Base-by-base conservation (phyloP, 2,113 vertebrate genomes). In the Lethenteron camtschaticum region DNA sequence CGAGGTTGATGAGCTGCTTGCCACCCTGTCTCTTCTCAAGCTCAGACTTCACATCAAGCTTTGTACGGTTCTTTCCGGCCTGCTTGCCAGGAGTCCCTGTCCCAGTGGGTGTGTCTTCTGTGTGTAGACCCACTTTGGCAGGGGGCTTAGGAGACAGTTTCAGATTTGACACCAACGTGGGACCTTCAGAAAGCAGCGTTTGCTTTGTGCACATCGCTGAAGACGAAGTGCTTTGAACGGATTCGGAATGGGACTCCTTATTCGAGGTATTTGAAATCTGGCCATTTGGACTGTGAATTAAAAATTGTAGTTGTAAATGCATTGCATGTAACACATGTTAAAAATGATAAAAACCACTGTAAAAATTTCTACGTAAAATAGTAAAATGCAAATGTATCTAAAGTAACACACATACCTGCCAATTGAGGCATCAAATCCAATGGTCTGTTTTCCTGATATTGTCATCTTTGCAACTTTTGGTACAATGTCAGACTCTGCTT, bases 401-500 rank as follows among this genome's bases (percentile, higher is more conserved):
- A 58, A 56, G 24, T 2, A 9, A 71, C 56, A 57, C 14, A 72
- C 12, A 70, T 18, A 41, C 77, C 81, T 88, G 96, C 94, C 88
- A 41, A 41, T 83, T 74, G 85, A 89, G 73, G 96, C 86, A 77
- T 92, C 87, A 78, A 99, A 99, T 77, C 94, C 94, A 85, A 89
- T 90, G 72, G 86, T 88, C 58, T 89, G 88, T 82, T 95, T 99
- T 75, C 94, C 90, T 73, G 90, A 92, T 58, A 99, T 82, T 9
- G 88, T 96, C 94, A 99, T 96, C 76, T 89, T 87, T 73, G 90
- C 83, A 79, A 96, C 85, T 83, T 99, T 99, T 69, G 89, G 86
- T 69, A 96, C 79, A 76, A 96, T 82, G 74, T 96, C 89, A 70
- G 79, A 81, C 73, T 96, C 92, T 78, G 81, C 76, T 78, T 81